phyloP scores from a whole-genome alignment of 2,797 vertebrate species.

The Cirrhinus molitorella region DNA sequence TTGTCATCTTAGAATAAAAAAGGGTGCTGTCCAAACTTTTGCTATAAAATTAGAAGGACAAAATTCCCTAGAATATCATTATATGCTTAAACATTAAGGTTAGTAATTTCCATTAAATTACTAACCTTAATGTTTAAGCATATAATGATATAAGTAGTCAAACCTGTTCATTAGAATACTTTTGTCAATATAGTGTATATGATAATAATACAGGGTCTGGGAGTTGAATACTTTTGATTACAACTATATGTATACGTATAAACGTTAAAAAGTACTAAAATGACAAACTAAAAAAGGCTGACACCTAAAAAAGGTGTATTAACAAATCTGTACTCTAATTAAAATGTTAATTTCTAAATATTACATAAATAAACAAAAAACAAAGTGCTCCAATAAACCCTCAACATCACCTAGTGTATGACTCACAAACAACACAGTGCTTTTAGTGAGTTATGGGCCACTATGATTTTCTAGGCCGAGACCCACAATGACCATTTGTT shows the following conservation, averaged over 20 bases:
- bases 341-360: no score
- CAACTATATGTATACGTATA: background rate
- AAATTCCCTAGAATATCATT: no score
- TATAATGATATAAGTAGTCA: no score
- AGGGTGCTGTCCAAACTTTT: no score
- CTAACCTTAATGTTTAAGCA: no score
- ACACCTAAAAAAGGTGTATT: background rate
- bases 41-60: no score
- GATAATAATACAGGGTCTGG: background rate
- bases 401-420: background rate
- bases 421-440: background rate
- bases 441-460: constrained; percentile 23
- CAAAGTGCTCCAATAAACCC: background rate
- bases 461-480: constrained; percentile 16
- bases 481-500: constrained; percentile 17
- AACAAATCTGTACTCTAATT: background rate
- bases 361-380: no score
- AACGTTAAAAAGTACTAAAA: background rate
- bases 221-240: background rate
- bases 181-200: no score
- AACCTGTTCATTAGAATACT: no score
- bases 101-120: no score
- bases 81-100: no score
- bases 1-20: no score
- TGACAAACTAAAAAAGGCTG: background rate